These are phyloP conservation scores for Lordiphosa mommai DNA, from an alignment of 1,140 invertebrate genomes.

Conservation along the genomic window DNA sequence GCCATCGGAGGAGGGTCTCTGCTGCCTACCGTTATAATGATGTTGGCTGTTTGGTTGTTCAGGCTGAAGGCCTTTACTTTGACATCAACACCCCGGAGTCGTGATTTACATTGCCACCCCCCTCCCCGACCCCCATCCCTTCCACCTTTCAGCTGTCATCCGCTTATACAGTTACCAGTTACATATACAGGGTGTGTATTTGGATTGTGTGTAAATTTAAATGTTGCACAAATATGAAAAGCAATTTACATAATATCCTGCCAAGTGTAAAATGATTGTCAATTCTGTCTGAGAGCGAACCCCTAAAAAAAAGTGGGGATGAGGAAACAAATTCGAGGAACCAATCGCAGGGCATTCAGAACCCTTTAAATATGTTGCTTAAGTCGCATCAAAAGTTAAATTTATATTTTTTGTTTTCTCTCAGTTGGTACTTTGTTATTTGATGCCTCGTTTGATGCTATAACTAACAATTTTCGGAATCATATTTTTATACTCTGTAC, in stretches of 20 bases:
- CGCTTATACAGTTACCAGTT: slow-evolving; percentile 10
- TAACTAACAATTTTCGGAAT: too few species aligned
- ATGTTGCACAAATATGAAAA: slow-evolving; percentile 78
- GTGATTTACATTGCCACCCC: slow-evolving; percentile 54
- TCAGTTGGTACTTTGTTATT: too few species aligned
- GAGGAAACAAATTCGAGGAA: slow-evolving; percentile 10
- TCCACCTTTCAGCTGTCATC: slow-evolving; percentile 26
- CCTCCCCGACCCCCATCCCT: background rate
- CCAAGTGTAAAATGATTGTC: slow-evolving; percentile 78
- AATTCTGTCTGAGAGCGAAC: slow-evolving; percentile 54
- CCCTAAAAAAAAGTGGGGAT: background rate
- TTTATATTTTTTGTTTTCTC: too few species aligned
- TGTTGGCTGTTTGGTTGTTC: slow-evolving; percentile 35
- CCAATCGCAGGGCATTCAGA: too few species aligned
- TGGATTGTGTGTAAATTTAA: slow-evolving; percentile 58
- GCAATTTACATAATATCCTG: slow-evolving; percentile 77
- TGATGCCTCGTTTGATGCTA: too few species aligned
- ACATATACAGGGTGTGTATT: background rate
- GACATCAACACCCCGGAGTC: slow-evolving; percentile 56
- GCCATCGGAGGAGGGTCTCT: slow-evolving; percentile 28
- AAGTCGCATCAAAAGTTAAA: too few species aligned
- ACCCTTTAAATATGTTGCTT: too few species aligned
- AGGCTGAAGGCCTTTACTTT: slow-evolving; percentile 53
- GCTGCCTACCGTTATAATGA: slow-evolving; percentile 66
- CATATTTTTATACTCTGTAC: too few species aligned